Evolutionary conservation across 1,140 invertebrate species (phyloP).

Genomic region (Drosophila subobscura): DNA sequence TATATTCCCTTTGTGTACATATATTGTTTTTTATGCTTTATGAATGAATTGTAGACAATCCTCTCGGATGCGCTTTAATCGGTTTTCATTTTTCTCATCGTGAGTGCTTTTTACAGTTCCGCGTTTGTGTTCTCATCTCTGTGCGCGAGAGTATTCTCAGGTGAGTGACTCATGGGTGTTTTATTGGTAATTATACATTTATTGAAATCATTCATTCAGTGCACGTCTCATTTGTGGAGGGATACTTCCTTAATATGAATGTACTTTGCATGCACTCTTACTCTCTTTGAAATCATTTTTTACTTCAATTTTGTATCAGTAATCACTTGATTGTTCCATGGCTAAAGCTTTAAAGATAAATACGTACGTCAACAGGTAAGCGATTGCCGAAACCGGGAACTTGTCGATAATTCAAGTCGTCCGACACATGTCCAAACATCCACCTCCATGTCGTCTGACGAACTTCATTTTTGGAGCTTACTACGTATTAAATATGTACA

Average conservation of each 20-base stretch:
- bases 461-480: constrained; percentile 23
- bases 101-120: constrained; percentile 54
- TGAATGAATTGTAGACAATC: constrained; percentile 49
- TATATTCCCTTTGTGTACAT: constrained; percentile 14
- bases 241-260: constrained; percentile 44
- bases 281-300: constrained; percentile 31
- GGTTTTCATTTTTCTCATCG: constrained; percentile 23
- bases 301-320: constrained; percentile 50
- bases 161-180: constrained; percentile 39
- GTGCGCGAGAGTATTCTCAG: constrained; percentile 13
- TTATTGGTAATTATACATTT: constrained; percentile 26
- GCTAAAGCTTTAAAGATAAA: constrained; percentile 34
- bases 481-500: constrained; percentile 6
- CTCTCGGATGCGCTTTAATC: constrained; percentile 21
- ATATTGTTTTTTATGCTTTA: constrained; percentile 28
- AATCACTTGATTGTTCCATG: constrained; percentile 50
- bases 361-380: constrained; percentile 19
- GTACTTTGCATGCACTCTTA: constrained; percentile 10
- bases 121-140: constrained; percentile 33
- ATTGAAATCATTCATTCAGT: constrained; percentile 43
- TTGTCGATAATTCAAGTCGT: constrained; percentile 37
- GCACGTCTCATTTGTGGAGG: constrained; percentile 27
- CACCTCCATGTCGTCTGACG: constrained; percentile 3
- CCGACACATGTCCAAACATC: constrained; percentile 12
- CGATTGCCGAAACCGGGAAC: constrained; percentile 18